Evolutionary conservation across 2,113 vertebrate species (phyloP), one percentile per base, ranked within the genome.

Genomic region (Rhadina sibilatrix): DNA sequence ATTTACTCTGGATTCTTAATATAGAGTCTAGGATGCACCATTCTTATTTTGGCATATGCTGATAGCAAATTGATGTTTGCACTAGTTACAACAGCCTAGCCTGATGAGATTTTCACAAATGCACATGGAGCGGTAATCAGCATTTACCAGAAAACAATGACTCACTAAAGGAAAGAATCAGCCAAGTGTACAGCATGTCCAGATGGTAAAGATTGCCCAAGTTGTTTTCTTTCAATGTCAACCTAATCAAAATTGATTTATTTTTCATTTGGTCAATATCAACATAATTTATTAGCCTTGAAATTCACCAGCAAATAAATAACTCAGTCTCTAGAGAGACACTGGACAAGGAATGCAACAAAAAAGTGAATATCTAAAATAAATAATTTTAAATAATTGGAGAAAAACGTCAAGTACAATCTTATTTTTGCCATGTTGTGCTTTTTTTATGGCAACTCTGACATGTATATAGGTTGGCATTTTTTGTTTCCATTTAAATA

Each of bases 91-190:
- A 35, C 18, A 70, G 35, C 10, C 25, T n/a, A 63, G 19, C 4
- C 63, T 71, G 53, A 89, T 90, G 78, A 80, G 63, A 60, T 82
- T 84, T 71, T 87, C 61, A 40, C 50, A 87, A 56, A 38, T 9
- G 12, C 40, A 95, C 30, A n/a, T 37, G 38, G 61, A 94, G 22
- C 8, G 5, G 27, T 93, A 92, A 95, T 93, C 38, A 94, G 83
- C 49, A 64, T 92, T 97, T 96, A 95, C 96, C 85, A 96, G 97
- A 97, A 96, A 90, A 81, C 88, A 80, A 57, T 82, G 68, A 93
- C 74, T 96, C 83, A 95, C 27, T 56, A 81, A 92, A 93, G 71
- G 84, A 94, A 97, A 96, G 89, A 92, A 65, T 75, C 83, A 95
- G 85, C 90, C 88, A 93, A 77, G 40, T 81, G 94, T 65, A 60